Evolutionary conservation across 2,113 vertebrate species (phyloP).

Genomic region (Phasianus colchicus): DNA sequence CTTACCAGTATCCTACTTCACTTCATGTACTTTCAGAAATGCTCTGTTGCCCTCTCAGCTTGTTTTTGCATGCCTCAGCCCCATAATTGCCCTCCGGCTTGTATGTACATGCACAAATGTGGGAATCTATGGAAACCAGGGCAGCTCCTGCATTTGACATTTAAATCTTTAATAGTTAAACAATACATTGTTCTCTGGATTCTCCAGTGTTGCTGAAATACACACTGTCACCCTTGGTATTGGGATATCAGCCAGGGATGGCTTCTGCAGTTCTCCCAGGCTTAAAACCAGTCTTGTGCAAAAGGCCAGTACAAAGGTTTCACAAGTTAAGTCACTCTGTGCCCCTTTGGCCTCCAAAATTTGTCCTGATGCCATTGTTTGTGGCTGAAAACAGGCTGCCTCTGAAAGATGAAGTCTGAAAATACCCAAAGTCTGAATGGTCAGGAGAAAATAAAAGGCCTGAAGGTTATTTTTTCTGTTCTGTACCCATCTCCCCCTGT

Average conservation of each 20-base stretch:
- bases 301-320: slow-evolving; percentile 41
- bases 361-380: background rate
- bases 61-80: background rate
- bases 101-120: background rate
- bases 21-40: background rate
- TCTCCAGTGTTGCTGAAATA: background rate
- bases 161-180: slow-evolving; percentile 16
- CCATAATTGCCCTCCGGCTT: background rate
- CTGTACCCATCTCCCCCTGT: slow-evolving; percentile 3
- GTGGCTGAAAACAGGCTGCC: background rate
- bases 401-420: slow-evolving; percentile 28
- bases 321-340: background rate
- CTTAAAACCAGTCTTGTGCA: slow-evolving; percentile 1
- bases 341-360: background rate
- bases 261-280: background rate
- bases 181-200: background rate
- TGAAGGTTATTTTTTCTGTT: background rate
- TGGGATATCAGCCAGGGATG: background rate
- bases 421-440: background rate
- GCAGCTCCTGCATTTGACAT: background rate
- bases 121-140: background rate
- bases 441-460: background rate
- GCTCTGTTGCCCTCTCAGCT: background rate
- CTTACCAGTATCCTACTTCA: background rate
- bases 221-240: slow-evolving; percentile 45